These are phyloP conservation scores for Drosophila baimaii DNA, from an alignment of 1,140 invertebrate species.

Conservation along the genomic window DNA sequence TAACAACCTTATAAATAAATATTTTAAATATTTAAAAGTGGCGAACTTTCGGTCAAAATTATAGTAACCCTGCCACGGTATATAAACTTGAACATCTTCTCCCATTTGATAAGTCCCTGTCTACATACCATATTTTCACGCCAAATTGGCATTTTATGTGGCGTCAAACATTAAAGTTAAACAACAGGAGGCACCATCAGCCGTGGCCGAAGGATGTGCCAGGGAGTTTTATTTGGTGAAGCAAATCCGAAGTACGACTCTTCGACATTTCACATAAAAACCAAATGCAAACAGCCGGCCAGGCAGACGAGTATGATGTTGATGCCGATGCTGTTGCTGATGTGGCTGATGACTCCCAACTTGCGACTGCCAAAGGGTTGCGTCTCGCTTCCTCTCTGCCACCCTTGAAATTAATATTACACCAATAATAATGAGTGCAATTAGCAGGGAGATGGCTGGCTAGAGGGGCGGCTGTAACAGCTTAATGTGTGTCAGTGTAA, in stretches of 20 bases:
- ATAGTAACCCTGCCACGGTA: not conserved
- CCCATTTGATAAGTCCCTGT: not conserved
- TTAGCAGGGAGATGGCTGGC: constrained; percentile 34
- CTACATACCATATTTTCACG: constrained; percentile 40
- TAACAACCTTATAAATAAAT: too few relatives aligned
- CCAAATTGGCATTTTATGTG: constrained; percentile 69
- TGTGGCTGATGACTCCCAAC: constrained; percentile 16
- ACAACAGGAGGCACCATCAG: constrained; percentile 41
- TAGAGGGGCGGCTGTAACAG: constrained; percentile 43
- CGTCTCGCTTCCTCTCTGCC: constrained; percentile 3
- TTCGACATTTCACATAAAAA: constrained; percentile 62
- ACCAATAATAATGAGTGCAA: constrained; percentile 81
- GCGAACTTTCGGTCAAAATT: not conserved
- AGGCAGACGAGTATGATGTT: constrained; percentile 20
- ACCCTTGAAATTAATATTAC: constrained; percentile 65
- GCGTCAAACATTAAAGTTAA: constrained; percentile 69
- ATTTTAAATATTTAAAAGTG: not conserved
- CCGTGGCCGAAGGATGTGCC: constrained; percentile 24
- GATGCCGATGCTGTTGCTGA: constrained; percentile 17
- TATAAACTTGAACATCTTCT: not conserved
- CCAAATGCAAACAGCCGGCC: constrained; percentile 74
- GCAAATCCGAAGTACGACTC: constrained; percentile 54
- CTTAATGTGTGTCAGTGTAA: constrained; percentile 80
- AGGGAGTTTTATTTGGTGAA: constrained; percentile 53
- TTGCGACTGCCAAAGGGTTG: constrained; percentile 46